Percentiles rank a stretch among this genome's conserved stretches.
Evolutionary conservation across 2,888 invertebrate genomes (phyloP).

Genomic region (Tupiocoris notatus): DNA sequence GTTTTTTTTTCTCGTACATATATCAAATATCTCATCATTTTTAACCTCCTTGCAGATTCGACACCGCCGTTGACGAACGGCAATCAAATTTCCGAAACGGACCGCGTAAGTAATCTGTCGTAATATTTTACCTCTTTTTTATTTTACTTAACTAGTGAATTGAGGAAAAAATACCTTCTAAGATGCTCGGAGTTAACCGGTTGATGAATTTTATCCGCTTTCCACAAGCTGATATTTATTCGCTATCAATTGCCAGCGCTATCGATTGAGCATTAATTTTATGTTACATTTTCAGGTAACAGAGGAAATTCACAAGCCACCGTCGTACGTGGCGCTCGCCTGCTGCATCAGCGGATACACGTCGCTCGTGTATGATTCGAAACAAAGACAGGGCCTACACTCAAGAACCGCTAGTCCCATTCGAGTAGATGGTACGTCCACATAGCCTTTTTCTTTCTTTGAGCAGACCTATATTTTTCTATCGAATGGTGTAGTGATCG

Average conservation of each 20-base stretch:
- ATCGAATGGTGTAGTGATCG: too few species aligned
- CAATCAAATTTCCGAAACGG: constrained; percentile 3
- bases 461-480: background rate
- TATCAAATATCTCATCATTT: background rate
- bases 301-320: constrained; percentile 57
- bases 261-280: too few species aligned
- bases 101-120: constrained; percentile 5
- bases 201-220: too few species aligned
- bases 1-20: background rate
- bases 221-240: too few species aligned
- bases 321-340: constrained; percentile 83
- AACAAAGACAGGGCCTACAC: constrained; percentile 67
- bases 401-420: constrained; percentile 48
- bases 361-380: constrained; percentile 80
- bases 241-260: too few species aligned
- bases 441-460: background rate
- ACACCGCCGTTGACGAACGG: constrained; percentile 18
- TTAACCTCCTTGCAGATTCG: background rate
- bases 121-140: too few species aligned
- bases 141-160: too few species aligned
- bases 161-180: too few species aligned
- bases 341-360: constrained; percentile 90
- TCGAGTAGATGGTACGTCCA: constrained; percentile 39
- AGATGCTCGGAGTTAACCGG: too few species aligned
- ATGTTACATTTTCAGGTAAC: constrained; percentile 5